Base-by-base conservation (phyloP, 2,797 vertebrate species). In the Characodon lateralis region DNA sequence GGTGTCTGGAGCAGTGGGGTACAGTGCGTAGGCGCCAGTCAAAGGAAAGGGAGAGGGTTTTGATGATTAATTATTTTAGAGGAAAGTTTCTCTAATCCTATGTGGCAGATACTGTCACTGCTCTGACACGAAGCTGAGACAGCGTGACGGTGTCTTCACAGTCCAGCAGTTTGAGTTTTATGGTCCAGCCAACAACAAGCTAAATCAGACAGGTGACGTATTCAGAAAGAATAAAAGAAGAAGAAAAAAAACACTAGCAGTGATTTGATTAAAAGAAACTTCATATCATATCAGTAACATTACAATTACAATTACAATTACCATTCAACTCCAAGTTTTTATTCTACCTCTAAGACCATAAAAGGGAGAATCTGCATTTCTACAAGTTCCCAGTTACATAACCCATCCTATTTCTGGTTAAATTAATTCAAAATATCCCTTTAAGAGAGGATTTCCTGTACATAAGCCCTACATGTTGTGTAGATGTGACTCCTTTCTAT, bases 31-130 rank as follows among this genome's bases (percentile, higher is more conserved):
- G 88, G 91, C 66, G 78, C 83, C 87, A 78, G 88, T 66, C 78
- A 76, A 80, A 74, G 69, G 75, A 83, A 73, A 78, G 72, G 66
- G 85, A 88, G 80, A 81, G 76, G 86, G 89, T 90, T 77, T 79
- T 77, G 73, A 77, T 90, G 78, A 89, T 90, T 90, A 88, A 91
- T 91, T 87, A 91, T 84, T 92, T 85, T 51, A 68, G 86, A 87
- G 73, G 80, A 85, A 91, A 83, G 83, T 89, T 92, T 84, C 77
- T 82, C 66, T 85, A 85, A 90, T 92, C 77, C 89, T 86, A 76
- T 20, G 77, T 85, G 76, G 55, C 71, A 79, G 82, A 89, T 78
- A 55, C 70, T 84, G 89, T 82, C 87, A 85, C 82, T 81, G 81
- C 43, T 77, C 81, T 83, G 79, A 81, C 55, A 79, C 73, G 63